Evolutionary conservation across 2,797 vertebrate species (phyloP).

Genomic region (Acropternis orthonyx): DNA sequence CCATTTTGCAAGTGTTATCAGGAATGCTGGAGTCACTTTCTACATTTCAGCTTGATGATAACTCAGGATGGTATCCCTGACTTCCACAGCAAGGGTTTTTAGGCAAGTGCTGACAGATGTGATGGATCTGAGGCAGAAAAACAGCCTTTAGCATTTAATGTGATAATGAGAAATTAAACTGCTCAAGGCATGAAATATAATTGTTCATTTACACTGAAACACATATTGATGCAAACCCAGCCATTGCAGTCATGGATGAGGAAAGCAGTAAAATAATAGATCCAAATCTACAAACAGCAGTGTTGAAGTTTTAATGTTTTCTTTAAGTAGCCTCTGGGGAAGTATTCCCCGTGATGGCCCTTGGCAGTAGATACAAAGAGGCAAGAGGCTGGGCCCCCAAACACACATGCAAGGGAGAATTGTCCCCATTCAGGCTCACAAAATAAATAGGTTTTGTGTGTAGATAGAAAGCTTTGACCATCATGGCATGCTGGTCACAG

Average conservation of each 20-base stretch:
- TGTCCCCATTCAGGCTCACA: background rate
- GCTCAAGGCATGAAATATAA: conserved; percentile 15
- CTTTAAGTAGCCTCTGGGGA: background rate
- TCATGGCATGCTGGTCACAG: background rate
- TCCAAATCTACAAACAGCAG: background rate
- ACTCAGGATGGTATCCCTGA: background rate
- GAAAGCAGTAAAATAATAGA: conserved; percentile 1
- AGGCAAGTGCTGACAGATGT: conserved; percentile 18
- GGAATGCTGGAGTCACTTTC: background rate
- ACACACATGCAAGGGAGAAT: background rate
- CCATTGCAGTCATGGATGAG: background rate
- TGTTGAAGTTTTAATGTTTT: background rate
- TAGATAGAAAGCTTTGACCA: background rate
- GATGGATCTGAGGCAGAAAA: conserved; percentile 13
- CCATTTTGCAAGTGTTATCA: background rate
- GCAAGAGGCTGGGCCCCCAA: background rate
- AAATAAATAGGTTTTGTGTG: background rate
- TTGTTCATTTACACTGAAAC: conserved; percentile 38
- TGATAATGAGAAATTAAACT: conserved; percentile 37
- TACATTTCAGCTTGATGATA: background rate
- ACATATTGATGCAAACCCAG: conserved; percentile 7
- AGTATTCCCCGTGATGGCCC: background rate
- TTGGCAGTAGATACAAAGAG: background rate
- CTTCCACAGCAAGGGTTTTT: background rate
- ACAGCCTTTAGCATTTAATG: conserved; percentile 34